These are phyloP conservation scores for Drosophila murphyi DNA, from an alignment of 1,140 invertebrate genomes.

Conservation along the genomic window DNA sequence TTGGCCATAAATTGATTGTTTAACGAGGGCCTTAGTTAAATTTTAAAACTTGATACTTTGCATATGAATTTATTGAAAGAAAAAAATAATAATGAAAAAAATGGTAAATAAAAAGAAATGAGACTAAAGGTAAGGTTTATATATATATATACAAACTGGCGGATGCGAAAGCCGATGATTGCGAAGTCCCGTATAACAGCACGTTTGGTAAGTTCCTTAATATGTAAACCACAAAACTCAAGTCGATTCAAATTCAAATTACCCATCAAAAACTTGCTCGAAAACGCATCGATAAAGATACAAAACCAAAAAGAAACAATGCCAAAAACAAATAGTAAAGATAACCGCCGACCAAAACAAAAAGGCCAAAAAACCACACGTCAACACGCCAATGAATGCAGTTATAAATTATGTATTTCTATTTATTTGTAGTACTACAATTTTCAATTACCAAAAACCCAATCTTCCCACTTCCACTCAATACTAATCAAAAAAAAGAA, in stretches of 20 bases:
- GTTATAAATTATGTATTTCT: constrained; percentile 46
- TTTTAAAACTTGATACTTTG: constrained; percentile 41
- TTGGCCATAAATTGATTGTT: constrained; percentile 25
- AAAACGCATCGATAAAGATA: constrained; percentile 58
- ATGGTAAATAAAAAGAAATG: constrained; percentile 45
- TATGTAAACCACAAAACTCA: constrained; percentile 59
- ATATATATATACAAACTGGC: constrained; percentile 45
- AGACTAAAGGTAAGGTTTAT: constrained; percentile 79
- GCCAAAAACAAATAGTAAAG: constrained; percentile 46
- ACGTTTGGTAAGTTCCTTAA: constrained; percentile 84
- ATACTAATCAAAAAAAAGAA: constrained; percentile 4
- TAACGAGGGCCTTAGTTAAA: constrained; percentile 26
- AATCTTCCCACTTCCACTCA: neutral
- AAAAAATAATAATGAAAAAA: constrained; percentile 27
- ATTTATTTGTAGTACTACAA: constrained; percentile 27
- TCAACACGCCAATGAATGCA: constrained; percentile 83
- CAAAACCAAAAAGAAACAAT: constrained; percentile 28
- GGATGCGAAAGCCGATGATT: constrained; percentile 70
- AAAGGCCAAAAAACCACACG: constrained; percentile 68
- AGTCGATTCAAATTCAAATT: constrained; percentile 37
- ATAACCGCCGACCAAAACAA: constrained; percentile 39
- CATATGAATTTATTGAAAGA: constrained; percentile 37
- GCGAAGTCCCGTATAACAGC: constrained; percentile 71
- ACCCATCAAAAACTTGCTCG: constrained; percentile 65
- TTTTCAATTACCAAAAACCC: neutral